Conservation (phyloP, 2,797 vertebrate species). For the Diceros bicornis region DNA sequence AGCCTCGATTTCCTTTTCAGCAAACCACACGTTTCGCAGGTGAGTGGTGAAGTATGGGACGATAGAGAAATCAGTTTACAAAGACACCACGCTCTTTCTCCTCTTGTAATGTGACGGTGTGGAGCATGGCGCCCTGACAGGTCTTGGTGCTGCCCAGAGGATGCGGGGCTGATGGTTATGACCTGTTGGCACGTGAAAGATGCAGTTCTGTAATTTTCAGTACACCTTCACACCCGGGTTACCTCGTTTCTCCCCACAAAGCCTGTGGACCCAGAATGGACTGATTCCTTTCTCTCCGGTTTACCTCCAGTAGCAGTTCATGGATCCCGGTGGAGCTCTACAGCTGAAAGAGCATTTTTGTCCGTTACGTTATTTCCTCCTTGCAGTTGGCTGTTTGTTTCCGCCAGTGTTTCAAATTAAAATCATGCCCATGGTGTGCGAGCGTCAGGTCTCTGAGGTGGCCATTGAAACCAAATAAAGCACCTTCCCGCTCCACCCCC, state of each 20-base stretch:
- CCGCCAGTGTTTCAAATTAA: not conserved
- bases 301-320: accelerated
- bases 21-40: not conserved
- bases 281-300: accelerated
- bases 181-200: accelerated
- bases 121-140: accelerated
- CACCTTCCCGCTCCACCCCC: accelerated
- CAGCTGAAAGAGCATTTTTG: accelerated
- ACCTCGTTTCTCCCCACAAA: accelerated
- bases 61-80: accelerated
- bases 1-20: not conserved
- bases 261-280: not conserved
- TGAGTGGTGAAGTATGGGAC: not conserved
- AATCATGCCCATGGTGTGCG: accelerated
- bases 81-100: no score
- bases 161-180: accelerated
- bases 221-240: accelerated
- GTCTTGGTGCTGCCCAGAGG: accelerated
- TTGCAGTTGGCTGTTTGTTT: not conserved
- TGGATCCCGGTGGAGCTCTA: accelerated
- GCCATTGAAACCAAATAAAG: accelerated
- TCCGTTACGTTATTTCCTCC: accelerated
- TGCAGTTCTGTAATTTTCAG: accelerated
- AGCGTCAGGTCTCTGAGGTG: not conserved
- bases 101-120: accelerated